Evolutionary conservation across 2,797 vertebrate species (phyloP).

Genomic region (Enoplosus armatus): DNA sequence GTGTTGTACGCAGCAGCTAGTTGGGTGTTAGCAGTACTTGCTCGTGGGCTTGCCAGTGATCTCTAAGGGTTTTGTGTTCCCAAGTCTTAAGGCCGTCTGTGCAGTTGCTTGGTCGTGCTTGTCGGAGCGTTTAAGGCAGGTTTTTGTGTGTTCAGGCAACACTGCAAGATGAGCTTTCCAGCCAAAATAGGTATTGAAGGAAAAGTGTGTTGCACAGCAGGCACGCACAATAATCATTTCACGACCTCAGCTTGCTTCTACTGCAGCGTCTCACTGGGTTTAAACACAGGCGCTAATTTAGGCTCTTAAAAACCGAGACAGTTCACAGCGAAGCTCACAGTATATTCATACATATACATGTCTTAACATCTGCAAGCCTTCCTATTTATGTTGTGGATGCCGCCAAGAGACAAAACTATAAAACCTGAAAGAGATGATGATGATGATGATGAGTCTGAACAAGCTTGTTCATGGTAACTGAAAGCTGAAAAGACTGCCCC

Average conservation of each 20-base stretch:
- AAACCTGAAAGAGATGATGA: neutral
- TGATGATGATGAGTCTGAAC: too few relatives aligned
- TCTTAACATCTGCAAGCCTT: neutral
- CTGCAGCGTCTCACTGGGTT: neutral
- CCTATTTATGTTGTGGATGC: neutral
- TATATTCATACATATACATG: neutral
- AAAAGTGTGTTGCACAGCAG: neutral
- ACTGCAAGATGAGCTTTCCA: neutral
- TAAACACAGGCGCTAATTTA: neutral
- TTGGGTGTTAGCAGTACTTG: neutral
- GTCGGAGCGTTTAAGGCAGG: neutral
- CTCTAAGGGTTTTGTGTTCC: neutral
- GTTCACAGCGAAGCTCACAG: too few relatives aligned
- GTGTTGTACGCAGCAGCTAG: too few relatives aligned
- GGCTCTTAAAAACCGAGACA: neutral
- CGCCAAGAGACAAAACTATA: neutral
- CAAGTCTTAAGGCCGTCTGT: neutral
- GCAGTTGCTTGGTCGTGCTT: neutral
- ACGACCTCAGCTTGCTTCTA: neutral
- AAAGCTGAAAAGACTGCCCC: neutral
- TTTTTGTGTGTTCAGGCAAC: neutral
- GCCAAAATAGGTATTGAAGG: neutral
- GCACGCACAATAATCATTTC: neutral
- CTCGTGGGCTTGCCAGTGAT: neutral
- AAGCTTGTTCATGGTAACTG: too few relatives aligned